These are phyloP conservation scores for Oophaga sylvatica DNA, from an alignment of 2,797 vertebrate species.

Conservation along the genomic window DNA sequence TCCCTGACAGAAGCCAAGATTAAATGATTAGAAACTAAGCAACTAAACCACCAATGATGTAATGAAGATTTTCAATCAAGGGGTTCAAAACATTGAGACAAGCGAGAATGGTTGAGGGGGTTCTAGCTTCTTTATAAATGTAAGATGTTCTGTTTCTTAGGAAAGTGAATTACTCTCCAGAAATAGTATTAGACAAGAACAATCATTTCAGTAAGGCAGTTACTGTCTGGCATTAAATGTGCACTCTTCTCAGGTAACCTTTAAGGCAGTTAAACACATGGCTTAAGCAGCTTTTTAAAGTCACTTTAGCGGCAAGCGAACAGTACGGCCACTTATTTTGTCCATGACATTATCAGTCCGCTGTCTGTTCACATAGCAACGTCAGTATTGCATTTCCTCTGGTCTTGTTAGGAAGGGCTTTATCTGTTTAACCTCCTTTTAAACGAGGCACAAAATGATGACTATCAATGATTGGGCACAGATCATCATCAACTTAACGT, in stretches of 20 bases:
- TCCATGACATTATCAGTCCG: slow-evolving; percentile 51
- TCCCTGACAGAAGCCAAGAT: background rate
- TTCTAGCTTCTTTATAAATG: background rate
- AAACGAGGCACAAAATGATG: slow-evolving; percentile 20
- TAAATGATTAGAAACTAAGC: background rate
- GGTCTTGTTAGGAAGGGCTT: slow-evolving; percentile 30
- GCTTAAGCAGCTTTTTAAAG: slow-evolving; percentile 48
- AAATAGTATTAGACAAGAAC: background rate
- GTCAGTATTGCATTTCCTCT: slow-evolving; percentile 40
- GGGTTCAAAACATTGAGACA: background rate
- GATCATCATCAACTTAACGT: slow-evolving; percentile 6
- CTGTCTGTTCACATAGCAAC: slow-evolving; percentile 60
- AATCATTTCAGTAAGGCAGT: background rate
- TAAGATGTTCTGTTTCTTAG: background rate
- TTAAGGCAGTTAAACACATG: slow-evolving; percentile 11
- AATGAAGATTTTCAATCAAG: background rate
- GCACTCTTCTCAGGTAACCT: slow-evolving; percentile 32
- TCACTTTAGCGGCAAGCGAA: slow-evolving; percentile 44
- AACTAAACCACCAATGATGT: background rate
- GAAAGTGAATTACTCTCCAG: background rate
- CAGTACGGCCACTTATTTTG: slow-evolving; percentile 50
- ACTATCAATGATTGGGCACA: slow-evolving; percentile 19
- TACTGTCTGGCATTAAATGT: background rate
- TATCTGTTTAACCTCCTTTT: slow-evolving; percentile 54
- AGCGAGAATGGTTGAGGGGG: background rate